phyloP scores from a whole-genome alignment of 2,888 invertebrate genomes.

The Pyrrhia umbra region DNA sequence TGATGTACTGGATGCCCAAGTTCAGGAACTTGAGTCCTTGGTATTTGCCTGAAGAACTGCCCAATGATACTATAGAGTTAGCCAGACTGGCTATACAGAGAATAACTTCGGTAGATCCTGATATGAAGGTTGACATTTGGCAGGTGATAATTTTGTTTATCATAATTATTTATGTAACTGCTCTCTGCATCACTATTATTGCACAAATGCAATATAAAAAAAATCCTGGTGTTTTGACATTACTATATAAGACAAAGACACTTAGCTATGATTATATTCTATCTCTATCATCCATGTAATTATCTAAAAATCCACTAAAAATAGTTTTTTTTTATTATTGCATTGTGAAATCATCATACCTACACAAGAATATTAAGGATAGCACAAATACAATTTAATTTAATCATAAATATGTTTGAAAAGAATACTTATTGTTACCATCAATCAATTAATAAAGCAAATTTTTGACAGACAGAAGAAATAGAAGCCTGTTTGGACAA shows the following conservation, averaged over 20 bases:
- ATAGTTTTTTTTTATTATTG: no score
- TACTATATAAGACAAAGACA: no score
- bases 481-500: constrained; percentile 94
- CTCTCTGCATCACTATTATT: no score
- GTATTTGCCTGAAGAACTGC: constrained; percentile 94
- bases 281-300: no score
- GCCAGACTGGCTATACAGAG: constrained; percentile 95
- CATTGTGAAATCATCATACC: no score
- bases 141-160: constrained; percentile 83
- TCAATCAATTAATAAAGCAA: constrained; percentile 20
- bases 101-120: constrained; percentile 95
- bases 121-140: constrained; percentile 92
- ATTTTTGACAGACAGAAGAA: constrained; percentile 90
- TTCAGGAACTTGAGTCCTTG: constrained; percentile 97
- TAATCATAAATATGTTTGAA: no score
- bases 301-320: no score
- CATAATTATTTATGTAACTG: neutral
- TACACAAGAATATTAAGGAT: no score
- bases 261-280: no score
- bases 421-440: neutral
- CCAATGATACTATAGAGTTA: constrained; percentile 93
- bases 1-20: constrained; percentile 98
- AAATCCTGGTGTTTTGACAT: no score
- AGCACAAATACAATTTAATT: no score
- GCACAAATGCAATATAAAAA: no score